phyloP scores from a whole-genome alignment of 2,888 invertebrate genomes.

The Cephus nigrinus region DNA sequence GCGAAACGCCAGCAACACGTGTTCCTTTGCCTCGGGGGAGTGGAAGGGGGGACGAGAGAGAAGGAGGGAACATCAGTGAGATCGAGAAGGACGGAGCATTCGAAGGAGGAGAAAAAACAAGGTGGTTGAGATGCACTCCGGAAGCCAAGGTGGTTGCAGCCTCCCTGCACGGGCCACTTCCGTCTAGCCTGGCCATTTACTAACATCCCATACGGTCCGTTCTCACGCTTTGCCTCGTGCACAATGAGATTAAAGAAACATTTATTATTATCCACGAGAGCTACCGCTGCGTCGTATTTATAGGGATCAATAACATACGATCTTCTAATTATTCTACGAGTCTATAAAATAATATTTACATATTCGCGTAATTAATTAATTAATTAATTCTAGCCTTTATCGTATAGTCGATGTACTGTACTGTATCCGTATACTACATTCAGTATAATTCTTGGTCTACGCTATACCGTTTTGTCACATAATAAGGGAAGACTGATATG shows the following conservation, averaged over 20 bases:
- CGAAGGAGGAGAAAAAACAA: constrained; percentile 45
- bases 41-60: constrained; percentile 1
- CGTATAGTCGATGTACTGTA: not conserved
- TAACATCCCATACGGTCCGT: not conserved
- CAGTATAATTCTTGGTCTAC: not conserved
- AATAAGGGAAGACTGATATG: not conserved
- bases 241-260: not conserved
- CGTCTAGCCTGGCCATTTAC: constrained; percentile 38
- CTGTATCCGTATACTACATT: not conserved
- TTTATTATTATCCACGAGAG: not conserved
- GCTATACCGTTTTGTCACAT: not conserved
- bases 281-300: not conserved
- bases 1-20: constrained; percentile 5
- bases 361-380: not conserved
- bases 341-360: not conserved
- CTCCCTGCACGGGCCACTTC: constrained; percentile 61
- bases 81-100: constrained; percentile 15
- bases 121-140: constrained; percentile 58
- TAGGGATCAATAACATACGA: not conserved
- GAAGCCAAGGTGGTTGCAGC: constrained; percentile 65
- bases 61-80: constrained; percentile 10
- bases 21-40: not conserved
- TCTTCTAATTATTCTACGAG: not conserved
- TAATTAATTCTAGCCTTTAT: not conserved
- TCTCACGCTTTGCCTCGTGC: not conserved